Evolutionary conservation across 2,888 invertebrate genomes (phyloP), one percentile per base, ranked within the genome.

Genomic region (Dynastes grantii): DNA sequence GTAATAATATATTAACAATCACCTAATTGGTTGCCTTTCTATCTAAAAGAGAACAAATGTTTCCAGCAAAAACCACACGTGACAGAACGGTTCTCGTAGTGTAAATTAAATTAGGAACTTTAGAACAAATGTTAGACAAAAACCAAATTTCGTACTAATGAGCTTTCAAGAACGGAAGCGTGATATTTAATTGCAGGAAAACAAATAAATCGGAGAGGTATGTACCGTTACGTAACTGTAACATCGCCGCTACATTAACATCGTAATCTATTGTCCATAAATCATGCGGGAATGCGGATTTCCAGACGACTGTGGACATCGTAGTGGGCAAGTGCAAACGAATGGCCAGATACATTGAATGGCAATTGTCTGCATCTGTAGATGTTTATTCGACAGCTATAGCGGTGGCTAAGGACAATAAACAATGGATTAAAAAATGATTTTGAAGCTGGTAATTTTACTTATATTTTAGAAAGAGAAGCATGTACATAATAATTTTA

Each of bases 221-320:
- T 49, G 27, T 40, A 75, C 73, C 73, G 73, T 61, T 75, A 75
- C 27, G n/a, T 75, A 75, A 75, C 73, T 61, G 73, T 75, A 75
- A 75, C 73, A 61, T 75, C 45, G 49, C 45, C 73, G 73, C 55
- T 49, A 45, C 58, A 45, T 61, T 75, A 75, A 45, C 73, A 45
- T 73, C 40, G 58, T 61, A 61, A 75, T 55, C 73, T 75, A 75
- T 75, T 75, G 61, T 75, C 29, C 55, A 75, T 75, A 61, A 61
- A 61, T 61, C 45, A 61, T 75, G 49, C 27, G 61, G 45, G 73
- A 61, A 75, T 61, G 73, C 73, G 73, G 73, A 75, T 75, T 75
- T 61, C 16, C 32, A 75, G 49, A 63, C 29, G 32, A 55, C 55
- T 22, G 55, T 55, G 22, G 16, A 22, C 16, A 22, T 8, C 16